Conservation (phyloP, 1,140 invertebrate species). For the Chrysoperla carnea region DNA sequence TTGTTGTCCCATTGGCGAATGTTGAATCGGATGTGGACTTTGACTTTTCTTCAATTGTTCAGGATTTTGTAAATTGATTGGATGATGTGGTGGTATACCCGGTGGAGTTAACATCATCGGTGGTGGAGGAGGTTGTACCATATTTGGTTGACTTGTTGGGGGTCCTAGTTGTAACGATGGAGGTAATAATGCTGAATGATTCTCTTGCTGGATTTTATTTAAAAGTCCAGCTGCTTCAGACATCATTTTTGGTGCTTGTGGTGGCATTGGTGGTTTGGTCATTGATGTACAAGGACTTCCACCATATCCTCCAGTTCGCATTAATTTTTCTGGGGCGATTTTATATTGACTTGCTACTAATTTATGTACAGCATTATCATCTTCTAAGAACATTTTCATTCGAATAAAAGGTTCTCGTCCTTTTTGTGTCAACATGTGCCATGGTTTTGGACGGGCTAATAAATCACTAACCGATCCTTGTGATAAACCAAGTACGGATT, state of each 20-base stretch:
- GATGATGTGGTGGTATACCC: constrained; percentile 41
- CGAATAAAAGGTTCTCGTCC: constrained; percentile 92
- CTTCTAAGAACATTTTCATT: constrained; percentile 97
- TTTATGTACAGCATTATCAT: constrained; percentile 93
- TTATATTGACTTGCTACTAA: constrained; percentile 94
- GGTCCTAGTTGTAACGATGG: constrained; percentile 29
- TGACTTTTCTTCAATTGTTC: constrained; percentile 34
- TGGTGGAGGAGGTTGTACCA: constrained; percentile 26
- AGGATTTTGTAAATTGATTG: constrained; percentile 33
- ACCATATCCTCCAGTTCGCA: constrained; percentile 85
- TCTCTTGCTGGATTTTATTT: constrained; percentile 52
- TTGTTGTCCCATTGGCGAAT: constrained; percentile 40
- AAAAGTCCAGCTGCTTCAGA: constrained; percentile 47
- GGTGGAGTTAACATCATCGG: constrained; percentile 41
- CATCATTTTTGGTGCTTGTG: constrained; percentile 56
- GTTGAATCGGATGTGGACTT: constrained; percentile 24
- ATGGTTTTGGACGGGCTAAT: constrained; percentile 85
- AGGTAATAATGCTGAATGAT: constrained; percentile 30
- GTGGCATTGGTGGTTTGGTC: constrained; percentile 54
- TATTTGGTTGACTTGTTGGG: constrained; percentile 13
- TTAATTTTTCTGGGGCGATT: constrained; percentile 89
- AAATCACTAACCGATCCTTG: constrained; percentile 92
- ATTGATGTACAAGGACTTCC: constrained; percentile 53
- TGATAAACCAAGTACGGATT: constrained; percentile 89
- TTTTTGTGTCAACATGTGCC: constrained; percentile 96